Percentiles rank a stretch among this genome's conserved stretches.
Conservation (phyloP, 2,888 invertebrate species). For the Cetonia aurata region DNA sequence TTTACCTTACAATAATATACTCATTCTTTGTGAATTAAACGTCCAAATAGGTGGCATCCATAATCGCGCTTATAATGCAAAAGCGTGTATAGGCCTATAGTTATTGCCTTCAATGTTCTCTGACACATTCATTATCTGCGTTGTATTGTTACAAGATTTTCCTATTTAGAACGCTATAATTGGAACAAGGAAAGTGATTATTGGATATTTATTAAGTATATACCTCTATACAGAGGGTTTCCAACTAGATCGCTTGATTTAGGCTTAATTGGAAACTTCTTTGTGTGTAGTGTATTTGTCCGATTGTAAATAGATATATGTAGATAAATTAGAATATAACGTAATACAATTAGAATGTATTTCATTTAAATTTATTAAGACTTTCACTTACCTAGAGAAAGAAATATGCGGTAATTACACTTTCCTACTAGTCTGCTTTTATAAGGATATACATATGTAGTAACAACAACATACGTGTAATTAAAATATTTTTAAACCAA, state of each 20-base stretch:
- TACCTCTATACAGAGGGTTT: background rate
- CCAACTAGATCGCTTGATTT: no score
- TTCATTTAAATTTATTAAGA: constrained; percentile 10
- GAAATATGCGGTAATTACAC: constrained; percentile 1
- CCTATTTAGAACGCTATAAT: constrained; percentile 10
- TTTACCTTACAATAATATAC: no score
- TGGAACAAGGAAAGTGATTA: constrained; percentile 9
- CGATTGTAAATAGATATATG: background rate
- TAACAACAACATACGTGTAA: constrained; percentile 13
- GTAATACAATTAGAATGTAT: constrained; percentile 18
- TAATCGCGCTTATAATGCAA: constrained; percentile 1
- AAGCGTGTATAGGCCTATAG: background rate
- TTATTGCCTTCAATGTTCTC: background rate
- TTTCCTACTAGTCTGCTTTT: constrained; percentile 16
- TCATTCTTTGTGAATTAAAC: no score
- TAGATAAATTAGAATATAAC: background rate
- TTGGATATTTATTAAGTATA: constrained; percentile 14
- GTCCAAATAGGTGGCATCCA: background rate
- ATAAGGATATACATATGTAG: background rate
- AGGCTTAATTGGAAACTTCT: no score
- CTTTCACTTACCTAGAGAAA: constrained; percentile 22
- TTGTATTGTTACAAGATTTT: constrained; percentile 14
- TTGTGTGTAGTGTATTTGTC: no score
- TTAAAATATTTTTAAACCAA: constrained; percentile 25
- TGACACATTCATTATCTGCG: constrained; percentile 4